Base-by-base conservation (phyloP, 1,140 invertebrate genomes). In the Drosophila bipectinata region DNA sequence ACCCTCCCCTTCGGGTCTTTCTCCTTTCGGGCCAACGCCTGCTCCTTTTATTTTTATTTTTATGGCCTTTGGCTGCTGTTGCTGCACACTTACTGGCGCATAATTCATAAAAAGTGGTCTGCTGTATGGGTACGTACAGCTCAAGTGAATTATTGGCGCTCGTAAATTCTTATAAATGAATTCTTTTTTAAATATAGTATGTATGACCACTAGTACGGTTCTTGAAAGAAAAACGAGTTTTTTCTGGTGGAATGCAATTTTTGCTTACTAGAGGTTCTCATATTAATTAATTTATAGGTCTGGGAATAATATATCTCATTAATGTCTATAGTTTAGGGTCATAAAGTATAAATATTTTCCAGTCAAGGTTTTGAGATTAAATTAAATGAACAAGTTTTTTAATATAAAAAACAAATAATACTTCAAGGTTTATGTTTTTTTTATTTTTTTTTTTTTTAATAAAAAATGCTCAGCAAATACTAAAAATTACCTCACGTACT, bases 101-200 rank as follows among this genome's bases (percentile, higher is more conserved):
- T 77, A 77, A 77, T 77, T 77, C 56, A 77, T 77, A 77, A 77
- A 77, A 77, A 76, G 71, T 71, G 63, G 44, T 21, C 18, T 21
- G 44, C 18, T 47, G 18, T 47, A 18, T 47, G 44, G 24, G 44
- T 55, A 56, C 18, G 26, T 55, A 56, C 18, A 15, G 72, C 59
- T 76, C 62, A 48, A 66, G 73, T 77, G 74, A 77, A 77, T 77
- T 77, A 77, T 77, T 77, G 72, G 51, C 10, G 63, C 74, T 77
- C 74, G 74, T 77, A 77, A 77, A 61, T 77, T 77, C 53, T 69
- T 77, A 77, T 77, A 77, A 77, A 77, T 68, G 63, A 77, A 77
- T 69, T 44, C 3, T 18, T 44, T 44, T 44, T 37, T 69, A 56
- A 56, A 39, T 55, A 69, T 55, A 63, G 30, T 55, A 69, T 68